Evolutionary conservation across 2,797 vertebrate genomes (phyloP), one percentile per base, ranked within the genome.

Genomic region (Melanogrammus aeglefinus): DNA sequence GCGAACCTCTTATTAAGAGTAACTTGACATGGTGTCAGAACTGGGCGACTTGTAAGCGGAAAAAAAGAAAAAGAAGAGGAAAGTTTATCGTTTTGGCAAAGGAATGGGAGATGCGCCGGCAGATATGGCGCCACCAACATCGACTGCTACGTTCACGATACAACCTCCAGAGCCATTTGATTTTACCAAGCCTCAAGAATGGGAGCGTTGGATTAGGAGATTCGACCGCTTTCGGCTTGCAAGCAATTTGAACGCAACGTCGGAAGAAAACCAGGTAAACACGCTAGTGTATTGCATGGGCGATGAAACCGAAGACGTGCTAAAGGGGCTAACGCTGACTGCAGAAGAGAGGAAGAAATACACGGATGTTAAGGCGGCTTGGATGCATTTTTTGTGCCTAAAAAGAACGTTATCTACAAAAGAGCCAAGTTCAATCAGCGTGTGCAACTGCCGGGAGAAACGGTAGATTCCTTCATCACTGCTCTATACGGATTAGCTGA

Each of bases 341-440:
- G 18, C 18, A 6, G 51, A 57, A 7, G 51, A 57, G 18, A 12
- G 18, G 21, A 41, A 41, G 8, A 9, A 1, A 8, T 57, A 57
- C 18, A 57, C 51, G 0, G 51, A 21, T 57, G 51, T 57, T n/a
- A 57, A 21, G 51, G 51, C 16, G 4, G 51, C 51, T 57, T 57
- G n/a, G 35, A 12, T 1, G 4, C 4, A 1, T 4, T 78, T 83
- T 29, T 80, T 74, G 2, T 21, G 29, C 29, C 66, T 1, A 80
- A 66, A 36, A 72, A 76, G 16, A 80, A 83, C 14, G 14, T 82
- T 0, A 69, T 82, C 1, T 82, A 81, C 0, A 77, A 84, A 44
- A 44, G 27, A 0, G 74, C 79, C 39, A 0, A 7, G 4, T 86
- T 86, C 10, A 85, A 78, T n/a, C 16, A 21, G 51, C 31, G 74